Evolutionary conservation across 2,888 invertebrate genomes (phyloP).

Genomic region (Pediacus dermestoides): DNA sequence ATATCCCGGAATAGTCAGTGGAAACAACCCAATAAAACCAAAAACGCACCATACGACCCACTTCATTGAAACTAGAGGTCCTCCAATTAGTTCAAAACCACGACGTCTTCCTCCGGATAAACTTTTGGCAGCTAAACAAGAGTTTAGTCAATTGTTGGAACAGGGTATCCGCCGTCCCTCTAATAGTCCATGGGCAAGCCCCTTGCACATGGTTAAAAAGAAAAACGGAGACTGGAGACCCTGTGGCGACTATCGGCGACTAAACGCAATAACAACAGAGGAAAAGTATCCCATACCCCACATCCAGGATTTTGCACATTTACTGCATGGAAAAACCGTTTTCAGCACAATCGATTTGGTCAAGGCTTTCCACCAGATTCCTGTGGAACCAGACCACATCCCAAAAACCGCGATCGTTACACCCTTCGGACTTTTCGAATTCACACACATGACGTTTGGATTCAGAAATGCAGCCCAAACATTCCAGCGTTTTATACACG

Average conservation of each 20-base stretch:
- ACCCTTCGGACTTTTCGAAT: conserved; percentile 30
- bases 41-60: no score
- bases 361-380: conserved; percentile 45
- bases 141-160: conserved; percentile 34
- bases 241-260: conserved; percentile 37
- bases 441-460: conserved; percentile 37
- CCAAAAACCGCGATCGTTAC: conserved; percentile 26
- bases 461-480: conserved; percentile 44
- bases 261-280: conserved; percentile 32
- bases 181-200: conserved; percentile 34
- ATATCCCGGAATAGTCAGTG: no score
- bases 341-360: conserved; percentile 40
- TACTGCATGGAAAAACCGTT: conserved; percentile 28
- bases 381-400: conserved; percentile 35
- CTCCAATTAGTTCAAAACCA: no score
- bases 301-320: conserved; percentile 38
- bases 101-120: no score
- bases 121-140: conserved; percentile 30
- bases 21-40: no score
- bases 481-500: conserved; percentile 42
- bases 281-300: conserved; percentile 34
- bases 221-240: conserved; percentile 31
- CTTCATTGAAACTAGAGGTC: no score
- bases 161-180: conserved; percentile 25
- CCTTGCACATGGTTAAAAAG: conserved; percentile 38